phyloP scores from a whole-genome alignment of 1,140 invertebrate species.

The Colletes latitarsis region DNA sequence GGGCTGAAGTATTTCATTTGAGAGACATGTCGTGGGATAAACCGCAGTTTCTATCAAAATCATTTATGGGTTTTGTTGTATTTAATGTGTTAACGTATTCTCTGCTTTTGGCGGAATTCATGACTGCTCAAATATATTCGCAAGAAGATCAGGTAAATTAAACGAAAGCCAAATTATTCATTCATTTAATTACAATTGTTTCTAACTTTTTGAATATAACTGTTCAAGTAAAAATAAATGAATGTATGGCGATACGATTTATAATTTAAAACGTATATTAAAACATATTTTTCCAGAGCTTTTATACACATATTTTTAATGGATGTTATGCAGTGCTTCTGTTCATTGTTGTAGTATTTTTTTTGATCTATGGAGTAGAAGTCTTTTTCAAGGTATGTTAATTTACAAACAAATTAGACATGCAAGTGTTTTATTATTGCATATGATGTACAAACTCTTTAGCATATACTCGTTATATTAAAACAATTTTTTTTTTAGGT shows the following conservation, averaged over 20 bases:
- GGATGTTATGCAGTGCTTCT: conserved; percentile 95
- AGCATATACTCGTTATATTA: not conserved
- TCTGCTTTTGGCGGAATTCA: conserved; percentile 90
- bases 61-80: conserved; percentile 93
- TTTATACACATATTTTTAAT: conserved; percentile 93
- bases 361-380: conserved; percentile 96
- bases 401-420: conserved; percentile 6
- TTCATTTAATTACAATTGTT: conserved; percentile 13
- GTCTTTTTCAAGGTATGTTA: conserved; percentile 94
- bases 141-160: conserved; percentile 65
- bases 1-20: conserved; percentile 98
- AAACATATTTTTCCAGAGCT: conserved; percentile 82
- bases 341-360: conserved; percentile 95
- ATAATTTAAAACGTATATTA: conserved; percentile 19
- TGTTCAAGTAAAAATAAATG: not conserved
- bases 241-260: not conserved
- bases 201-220: not conserved
- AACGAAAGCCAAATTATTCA: not conserved
- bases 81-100: conserved; percentile 96
- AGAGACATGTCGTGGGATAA: conserved; percentile 92
- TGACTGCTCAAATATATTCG: conserved; percentile 86
- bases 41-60: conserved; percentile 95
- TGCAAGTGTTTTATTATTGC: conserved; percentile 1
- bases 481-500: conserved; percentile 77
- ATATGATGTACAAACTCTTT: not conserved